Evolutionary conservation across 2,888 invertebrate genomes (phyloP).

Genomic region (Blera fallax): DNA sequence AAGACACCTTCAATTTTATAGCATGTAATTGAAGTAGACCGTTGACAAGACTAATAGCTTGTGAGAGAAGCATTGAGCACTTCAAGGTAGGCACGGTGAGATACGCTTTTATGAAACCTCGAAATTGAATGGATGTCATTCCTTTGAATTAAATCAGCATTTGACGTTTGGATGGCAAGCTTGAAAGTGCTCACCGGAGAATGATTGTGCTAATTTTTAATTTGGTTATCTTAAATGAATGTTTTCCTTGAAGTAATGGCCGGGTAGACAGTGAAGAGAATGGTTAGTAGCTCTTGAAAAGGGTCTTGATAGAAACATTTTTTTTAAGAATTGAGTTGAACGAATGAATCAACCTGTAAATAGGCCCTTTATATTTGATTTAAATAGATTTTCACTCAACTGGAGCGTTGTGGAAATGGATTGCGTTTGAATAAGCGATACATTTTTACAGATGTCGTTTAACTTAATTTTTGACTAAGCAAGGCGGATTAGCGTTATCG

Average conservation of each 20-base stretch:
- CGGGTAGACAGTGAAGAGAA: background rate
- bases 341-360: too few species aligned
- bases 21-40: slow-evolving; percentile 19
- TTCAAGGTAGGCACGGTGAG: background rate
- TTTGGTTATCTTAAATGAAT: slow-evolving; percentile 1
- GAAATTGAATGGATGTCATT: slow-evolving; percentile 10
- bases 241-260: background rate
- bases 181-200: background rate
- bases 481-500: too few species aligned
- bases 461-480: too few species aligned
- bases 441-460: too few species aligned
- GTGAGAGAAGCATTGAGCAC: background rate
- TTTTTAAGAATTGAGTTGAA: too few species aligned
- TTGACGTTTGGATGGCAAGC: background rate
- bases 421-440: too few species aligned
- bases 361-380: too few species aligned
- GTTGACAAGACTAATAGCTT: background rate
- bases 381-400: too few species aligned
- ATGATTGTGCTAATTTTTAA: slow-evolving; percentile 20
- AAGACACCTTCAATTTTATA: slow-evolving; percentile 3
- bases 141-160: slow-evolving; percentile 6
- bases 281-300: background rate
- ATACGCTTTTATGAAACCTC: slow-evolving; percentile 13
- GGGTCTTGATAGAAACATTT: background rate
- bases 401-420: too few species aligned